These are phyloP conservation scores for Thaumetopoea pityocampa DNA, from an alignment of 1,140 invertebrate genomes.

Conservation along the genomic window DNA sequence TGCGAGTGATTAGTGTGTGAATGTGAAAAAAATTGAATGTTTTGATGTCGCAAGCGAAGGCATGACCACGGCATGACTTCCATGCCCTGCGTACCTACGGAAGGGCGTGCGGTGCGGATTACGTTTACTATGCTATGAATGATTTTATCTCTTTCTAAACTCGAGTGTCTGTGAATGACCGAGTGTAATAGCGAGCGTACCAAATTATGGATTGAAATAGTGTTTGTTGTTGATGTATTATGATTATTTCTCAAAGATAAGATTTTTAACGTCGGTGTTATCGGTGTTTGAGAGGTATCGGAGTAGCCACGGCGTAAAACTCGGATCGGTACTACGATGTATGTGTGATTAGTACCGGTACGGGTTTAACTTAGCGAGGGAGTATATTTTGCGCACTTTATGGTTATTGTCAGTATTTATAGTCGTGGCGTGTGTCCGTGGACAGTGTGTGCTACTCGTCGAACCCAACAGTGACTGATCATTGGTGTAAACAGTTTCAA, in stretches of 20 bases:
- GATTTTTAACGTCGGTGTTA: conserved; percentile 44
- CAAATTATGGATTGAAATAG: conserved; percentile 70
- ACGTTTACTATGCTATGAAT: conserved; percentile 76
- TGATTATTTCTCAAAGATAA: conserved; percentile 61
- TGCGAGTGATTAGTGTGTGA: conserved; percentile 38
- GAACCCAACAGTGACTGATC: conserved; percentile 47
- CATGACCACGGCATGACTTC: conserved; percentile 73
- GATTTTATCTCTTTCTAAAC: conserved; percentile 76
- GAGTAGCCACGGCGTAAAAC: conserved; percentile 36
- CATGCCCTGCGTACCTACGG: conserved; percentile 73
- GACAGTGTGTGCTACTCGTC: conserved; percentile 39
- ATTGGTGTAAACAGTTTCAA: conserved; percentile 71
- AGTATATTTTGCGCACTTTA: conserved; percentile 69
- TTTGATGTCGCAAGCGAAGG: conserved; percentile 53
- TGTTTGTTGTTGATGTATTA: conserved; percentile 72
- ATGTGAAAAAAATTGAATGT: conserved; percentile 55
- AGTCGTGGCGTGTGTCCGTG: conserved; percentile 43
- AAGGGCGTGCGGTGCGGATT: conserved; percentile 68
- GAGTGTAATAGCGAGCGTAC: conserved; percentile 71
- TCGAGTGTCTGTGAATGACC: conserved; percentile 72
- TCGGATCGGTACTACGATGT: conserved; percentile 56
- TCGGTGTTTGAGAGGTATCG: conserved; percentile 41
- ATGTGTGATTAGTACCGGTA: conserved; percentile 59
- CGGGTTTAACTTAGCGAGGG: conserved; percentile 51
- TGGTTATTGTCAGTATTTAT: conserved; percentile 70